A percentile compares a stretch with the other conserved stretches of the same genome.
Conservation (phyloP, 1,140 invertebrate species). For the Oncopeltus fasciatus region DNA sequence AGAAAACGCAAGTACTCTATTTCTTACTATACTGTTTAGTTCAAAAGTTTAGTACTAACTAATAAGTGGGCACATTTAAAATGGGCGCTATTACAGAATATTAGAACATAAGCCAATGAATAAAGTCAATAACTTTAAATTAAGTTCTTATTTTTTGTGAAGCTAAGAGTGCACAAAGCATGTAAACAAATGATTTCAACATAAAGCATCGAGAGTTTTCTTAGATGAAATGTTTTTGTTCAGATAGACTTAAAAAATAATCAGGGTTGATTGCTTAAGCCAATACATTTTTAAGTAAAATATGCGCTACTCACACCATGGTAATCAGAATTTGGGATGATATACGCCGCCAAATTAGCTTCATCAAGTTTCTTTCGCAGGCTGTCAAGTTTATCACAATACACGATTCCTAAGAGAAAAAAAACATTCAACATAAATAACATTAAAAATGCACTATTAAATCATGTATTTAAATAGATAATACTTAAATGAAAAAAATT, state of each 20-base stretch:
- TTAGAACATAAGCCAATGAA: too few relatives aligned
- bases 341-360: conserved; percentile 23
- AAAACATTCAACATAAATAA: too few relatives aligned
- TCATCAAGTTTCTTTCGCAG: neutral
- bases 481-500: too few relatives aligned
- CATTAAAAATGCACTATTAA: too few relatives aligned
- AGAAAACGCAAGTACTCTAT: too few relatives aligned
- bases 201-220: neutral
- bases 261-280: too few relatives aligned
- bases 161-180: neutral
- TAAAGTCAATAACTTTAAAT: neutral
- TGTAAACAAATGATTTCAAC: too few relatives aligned
- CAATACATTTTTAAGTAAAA: conserved; percentile 3
- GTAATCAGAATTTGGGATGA: conserved; percentile 24
- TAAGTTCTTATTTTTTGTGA: neutral
- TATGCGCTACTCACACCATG: conserved; percentile 21
- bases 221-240: neutral
- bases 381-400: neutral
- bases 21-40: too few relatives aligned
- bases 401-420: neutral
- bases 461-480: too few relatives aligned
- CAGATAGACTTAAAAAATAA: neutral
- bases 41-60: too few relatives aligned
- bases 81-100: too few relatives aligned
- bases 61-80: too few relatives aligned